Evolutionary conservation across 1,140 invertebrate genomes (phyloP), one percentile per base, ranked within the genome.

Genomic region (Cylas formicarius): DNA sequence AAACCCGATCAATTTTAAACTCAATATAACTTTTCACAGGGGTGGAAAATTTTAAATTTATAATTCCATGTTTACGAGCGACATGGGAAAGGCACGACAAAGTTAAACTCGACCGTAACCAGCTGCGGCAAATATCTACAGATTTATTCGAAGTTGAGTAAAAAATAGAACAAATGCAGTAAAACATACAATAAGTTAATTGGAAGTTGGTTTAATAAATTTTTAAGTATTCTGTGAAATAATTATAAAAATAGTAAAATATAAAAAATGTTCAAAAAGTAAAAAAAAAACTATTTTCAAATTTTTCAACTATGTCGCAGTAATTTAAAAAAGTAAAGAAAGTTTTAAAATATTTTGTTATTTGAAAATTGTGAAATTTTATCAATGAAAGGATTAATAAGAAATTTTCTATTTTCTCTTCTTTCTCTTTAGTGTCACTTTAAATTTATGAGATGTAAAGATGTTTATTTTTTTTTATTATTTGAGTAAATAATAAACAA

Each of bases 21-120:
- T 50, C 48, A 46, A 50, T 50, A 50, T 46, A 50, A 50, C 48
- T 50, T 50, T 50, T 32, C 36, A 20, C 27, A 44, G 31, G 35
- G 41, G 31, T 32, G 34, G 24, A 44, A 41, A 50, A 32, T 50
- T 37, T 46, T 28, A 46, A 46, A 31, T 46, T 46, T 33, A 42
- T 42, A 48, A 43, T 35, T 35, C 19, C 33, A 13, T 3, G 34
- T 35, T 35, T 27, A 24, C 22, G 23, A 21, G 19, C 9, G 27
- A 33, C 41, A 44, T 33, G 41, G 23, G 27, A 27, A 44, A 27
- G 11, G 27, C 32, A 13, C n/a, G 32, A 10, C 17, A 13, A 34
- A 34, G 17, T 34, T 34, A n/a, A 10, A 17, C 3, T n/a, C n/a
- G 13, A 18, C 10, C 20, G 17, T 8, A 8, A 20, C 24, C 8